Conservation (phyloP, 2,113 vertebrate genomes). For the Malurus cyaneus region DNA sequence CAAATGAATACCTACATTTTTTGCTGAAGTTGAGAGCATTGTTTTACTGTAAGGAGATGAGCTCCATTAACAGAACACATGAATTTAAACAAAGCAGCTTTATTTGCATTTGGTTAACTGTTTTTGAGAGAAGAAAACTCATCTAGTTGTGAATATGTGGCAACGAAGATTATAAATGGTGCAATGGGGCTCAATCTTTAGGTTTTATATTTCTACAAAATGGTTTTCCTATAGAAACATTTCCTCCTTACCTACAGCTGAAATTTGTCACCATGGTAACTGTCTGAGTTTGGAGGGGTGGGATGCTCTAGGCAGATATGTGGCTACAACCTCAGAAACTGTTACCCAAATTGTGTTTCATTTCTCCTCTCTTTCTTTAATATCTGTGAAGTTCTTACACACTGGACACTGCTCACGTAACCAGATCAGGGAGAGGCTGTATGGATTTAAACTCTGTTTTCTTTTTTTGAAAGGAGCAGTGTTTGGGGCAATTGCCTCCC, state of each 20-base stretch:
- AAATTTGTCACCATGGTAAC: slow-evolving; percentile 69
- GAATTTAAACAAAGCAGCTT: slow-evolving; percentile 44
- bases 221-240: slow-evolving; percentile 47
- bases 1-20: neutral
- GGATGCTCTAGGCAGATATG: slow-evolving; percentile 34
- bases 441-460: neutral
- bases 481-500: neutral
- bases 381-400: neutral
- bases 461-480: neutral
- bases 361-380: neutral
- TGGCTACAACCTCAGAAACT: slow-evolving; percentile 5
- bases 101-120: slow-evolving; percentile 37
- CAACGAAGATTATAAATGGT: neutral
- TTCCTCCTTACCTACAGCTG: slow-evolving; percentile 59
- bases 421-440: neutral
- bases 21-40: neutral
- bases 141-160: slow-evolving; percentile 25
- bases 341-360: neutral
- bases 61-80: slow-evolving; percentile 1
- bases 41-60: neutral
- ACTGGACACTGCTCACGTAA: neutral
- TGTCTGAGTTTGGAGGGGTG: slow-evolving; percentile 27
- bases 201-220: slow-evolving; percentile 58
- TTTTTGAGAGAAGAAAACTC: slow-evolving; percentile 5
- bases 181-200: slow-evolving; percentile 45